These are phyloP conservation scores for Trypoxylus dichotomus DNA, from an alignment of 1,140 invertebrate species.

Conservation along the genomic window DNA sequence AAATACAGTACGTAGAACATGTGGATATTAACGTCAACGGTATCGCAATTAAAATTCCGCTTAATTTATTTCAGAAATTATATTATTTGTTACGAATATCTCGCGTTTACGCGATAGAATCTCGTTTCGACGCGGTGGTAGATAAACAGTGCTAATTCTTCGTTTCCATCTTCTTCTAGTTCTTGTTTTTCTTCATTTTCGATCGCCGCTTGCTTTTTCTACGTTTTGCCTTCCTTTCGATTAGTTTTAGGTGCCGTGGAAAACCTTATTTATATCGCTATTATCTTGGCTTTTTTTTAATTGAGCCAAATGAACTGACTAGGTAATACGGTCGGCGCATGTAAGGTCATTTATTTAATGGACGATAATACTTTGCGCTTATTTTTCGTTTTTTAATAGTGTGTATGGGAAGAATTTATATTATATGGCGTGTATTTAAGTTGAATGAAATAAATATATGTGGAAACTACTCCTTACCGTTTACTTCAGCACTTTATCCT, in stretches of 20 bases:
- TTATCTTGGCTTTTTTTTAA: conserved; percentile 4
- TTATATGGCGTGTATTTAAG: no score
- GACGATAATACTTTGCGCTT: background rate
- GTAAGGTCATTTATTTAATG: background rate
- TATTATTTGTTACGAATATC: background rate
- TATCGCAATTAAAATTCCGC: conserved; percentile 19
- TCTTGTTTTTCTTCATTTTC: background rate
- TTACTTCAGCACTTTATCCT: no score
- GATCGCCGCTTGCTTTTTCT: background rate
- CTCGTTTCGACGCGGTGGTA: background rate
- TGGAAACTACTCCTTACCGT: no score
- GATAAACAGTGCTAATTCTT: background rate
- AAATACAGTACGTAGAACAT: no score
- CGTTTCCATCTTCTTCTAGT: background rate
- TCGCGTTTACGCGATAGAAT: conserved; percentile 1
- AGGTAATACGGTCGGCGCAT: background rate
- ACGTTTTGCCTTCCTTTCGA: background rate
- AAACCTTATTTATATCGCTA: background rate
- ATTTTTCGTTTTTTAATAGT: background rate
- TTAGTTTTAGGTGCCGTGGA: conserved; percentile 3
- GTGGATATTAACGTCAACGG: conserved; percentile 4
- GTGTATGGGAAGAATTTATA: background rate
- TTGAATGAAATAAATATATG: no score
- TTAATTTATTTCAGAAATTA: conserved; percentile 17
- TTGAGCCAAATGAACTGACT: background rate